phyloP scores from a whole-genome alignment of 2,797 vertebrate species.

The Hydrocynus forskahlii region DNA sequence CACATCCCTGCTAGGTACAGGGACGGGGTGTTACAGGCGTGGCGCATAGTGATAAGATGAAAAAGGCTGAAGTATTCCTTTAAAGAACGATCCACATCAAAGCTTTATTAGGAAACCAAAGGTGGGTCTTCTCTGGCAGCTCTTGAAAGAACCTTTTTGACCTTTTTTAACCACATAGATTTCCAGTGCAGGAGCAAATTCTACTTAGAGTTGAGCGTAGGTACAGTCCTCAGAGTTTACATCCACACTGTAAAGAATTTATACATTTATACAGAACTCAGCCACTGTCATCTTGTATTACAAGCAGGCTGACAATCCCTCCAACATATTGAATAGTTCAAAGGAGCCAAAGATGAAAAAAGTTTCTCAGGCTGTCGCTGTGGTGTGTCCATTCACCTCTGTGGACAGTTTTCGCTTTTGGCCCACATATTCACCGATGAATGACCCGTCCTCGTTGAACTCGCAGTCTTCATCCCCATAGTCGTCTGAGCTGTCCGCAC shows the following conservation, averaged over 20 bases:
- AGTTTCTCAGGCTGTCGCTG: conserved; percentile 46
- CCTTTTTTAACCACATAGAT: neutral
- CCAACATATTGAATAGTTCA: neutral
- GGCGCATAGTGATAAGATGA: no score
- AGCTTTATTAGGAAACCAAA: neutral
- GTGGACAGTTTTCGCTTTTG: conserved; percentile 77
- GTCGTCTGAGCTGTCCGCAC: conserved; percentile 86
- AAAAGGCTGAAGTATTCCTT: no score
- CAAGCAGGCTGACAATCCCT: conserved; percentile 10
- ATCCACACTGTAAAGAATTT: conserved; percentile 38
- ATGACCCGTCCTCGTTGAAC: conserved; percentile 94
- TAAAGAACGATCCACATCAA: no score
- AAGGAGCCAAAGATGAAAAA: conserved; percentile 16
- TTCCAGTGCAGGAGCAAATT: neutral
- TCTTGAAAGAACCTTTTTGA: neutral
- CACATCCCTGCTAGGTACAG: no score
- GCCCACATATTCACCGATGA: conserved; percentile 90
- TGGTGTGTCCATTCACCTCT: conserved; percentile 62
- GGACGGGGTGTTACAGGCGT: no score
- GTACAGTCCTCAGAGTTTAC: conserved; percentile 16
- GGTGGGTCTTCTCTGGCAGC: neutral
- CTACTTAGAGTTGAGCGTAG: neutral
- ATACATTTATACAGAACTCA: conserved; percentile 1
- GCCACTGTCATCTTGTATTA: conserved; percentile 19
- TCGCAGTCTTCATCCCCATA: conserved; percentile 85